Percentiles rank a stretch among this genome's conserved stretches.
Conservation (phyloP, 1,140 invertebrate genomes). For the Listronotus oregonensis region DNA sequence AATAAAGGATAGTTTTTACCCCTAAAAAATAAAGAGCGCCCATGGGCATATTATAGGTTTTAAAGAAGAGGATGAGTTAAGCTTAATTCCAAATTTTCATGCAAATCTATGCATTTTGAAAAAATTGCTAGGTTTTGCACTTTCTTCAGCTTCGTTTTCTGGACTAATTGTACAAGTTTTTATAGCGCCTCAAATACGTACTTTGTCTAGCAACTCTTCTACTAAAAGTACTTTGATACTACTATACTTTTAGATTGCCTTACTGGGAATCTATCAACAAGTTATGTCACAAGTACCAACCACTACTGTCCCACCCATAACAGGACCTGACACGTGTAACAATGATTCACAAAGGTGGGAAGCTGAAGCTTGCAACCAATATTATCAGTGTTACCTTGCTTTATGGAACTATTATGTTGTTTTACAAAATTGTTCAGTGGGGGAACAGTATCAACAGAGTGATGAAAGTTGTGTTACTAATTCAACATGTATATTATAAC, state of each 20-base stretch:
- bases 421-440: neutral
- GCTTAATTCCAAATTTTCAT: too few relatives aligned
- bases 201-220: too few relatives aligned
- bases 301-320: neutral
- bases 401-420: conserved; percentile 5
- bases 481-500: neutral
- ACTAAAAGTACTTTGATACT: too few relatives aligned
- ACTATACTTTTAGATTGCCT: neutral
- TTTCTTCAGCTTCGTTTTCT: too few relatives aligned
- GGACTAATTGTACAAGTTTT: too few relatives aligned
- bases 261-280: neutral
- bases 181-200: too few relatives aligned
- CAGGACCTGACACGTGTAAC: neutral
- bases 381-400: conserved; percentile 1
- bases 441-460: neutral
- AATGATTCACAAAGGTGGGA: neutral
- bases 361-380: conserved; percentile 6
- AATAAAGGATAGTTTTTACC: too few relatives aligned
- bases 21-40: too few relatives aligned
- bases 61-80: too few relatives aligned
- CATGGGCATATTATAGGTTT: too few relatives aligned
- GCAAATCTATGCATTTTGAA: too few relatives aligned
- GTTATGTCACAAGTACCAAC: neutral
- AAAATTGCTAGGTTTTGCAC: too few relatives aligned
- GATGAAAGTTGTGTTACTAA: conserved; percentile 1